Conservation (phyloP, 35 echinoderm and acorn worm species). For the Heliocidaris erythrogramma region DNA sequence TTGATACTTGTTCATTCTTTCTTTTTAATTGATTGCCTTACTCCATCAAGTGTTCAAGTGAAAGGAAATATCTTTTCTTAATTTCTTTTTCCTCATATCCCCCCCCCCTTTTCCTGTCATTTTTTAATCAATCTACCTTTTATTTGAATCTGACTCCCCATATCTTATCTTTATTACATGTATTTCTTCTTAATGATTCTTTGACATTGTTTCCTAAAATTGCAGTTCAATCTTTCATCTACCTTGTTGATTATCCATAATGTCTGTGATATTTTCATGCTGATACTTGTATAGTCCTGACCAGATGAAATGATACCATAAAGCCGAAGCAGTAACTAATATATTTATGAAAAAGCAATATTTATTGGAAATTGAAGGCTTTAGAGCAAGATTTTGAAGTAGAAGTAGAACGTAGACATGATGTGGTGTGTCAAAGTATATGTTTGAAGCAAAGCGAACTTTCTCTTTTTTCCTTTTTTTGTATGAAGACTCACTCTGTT, state of each 20-base stretch:
- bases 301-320: background rate
- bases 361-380: conserved; percentile 2
- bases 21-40: background rate
- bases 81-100: background rate
- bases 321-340: conserved; percentile 1
- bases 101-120: background rate
- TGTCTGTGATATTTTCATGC: background rate
- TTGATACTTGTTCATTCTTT: background rate
- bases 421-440: background rate
- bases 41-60: background rate
- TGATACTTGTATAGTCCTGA: background rate
- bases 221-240: background rate
- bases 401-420: background rate
- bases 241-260: background rate
- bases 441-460: background rate
- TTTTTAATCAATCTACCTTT: background rate
- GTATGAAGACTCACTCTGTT: background rate
- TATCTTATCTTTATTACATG: too few species aligned
- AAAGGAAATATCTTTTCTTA: background rate
- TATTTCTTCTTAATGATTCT: background rate
- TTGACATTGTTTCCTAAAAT: background rate
- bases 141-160: background rate
- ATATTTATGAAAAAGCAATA: conserved; percentile 19
- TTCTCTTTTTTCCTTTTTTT: background rate
- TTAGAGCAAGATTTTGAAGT: background rate